phyloP scores from a whole-genome alignment of 2,888 invertebrate species.

The Dryadula phaetusa region DNA sequence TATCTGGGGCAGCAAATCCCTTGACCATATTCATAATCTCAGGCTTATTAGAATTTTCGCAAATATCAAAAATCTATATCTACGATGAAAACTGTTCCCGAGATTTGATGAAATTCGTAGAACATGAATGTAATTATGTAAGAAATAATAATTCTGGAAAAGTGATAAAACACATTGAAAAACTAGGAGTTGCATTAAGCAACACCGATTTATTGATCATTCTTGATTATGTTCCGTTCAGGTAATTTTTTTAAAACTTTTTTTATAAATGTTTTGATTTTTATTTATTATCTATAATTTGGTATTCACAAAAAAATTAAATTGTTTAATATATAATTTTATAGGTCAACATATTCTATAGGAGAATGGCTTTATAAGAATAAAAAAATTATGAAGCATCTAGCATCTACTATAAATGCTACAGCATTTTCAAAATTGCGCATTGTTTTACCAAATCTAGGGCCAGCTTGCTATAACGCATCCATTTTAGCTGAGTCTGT shows the following conservation, averaged over 20 bases:
- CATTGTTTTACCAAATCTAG: conserved; percentile 82
- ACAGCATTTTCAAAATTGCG: conserved; percentile 72
- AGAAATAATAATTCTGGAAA: conserved; percentile 58
- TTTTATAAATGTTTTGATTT: neutral
- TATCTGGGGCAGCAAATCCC: conserved; percentile 66
- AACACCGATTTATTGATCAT: conserved; percentile 81
- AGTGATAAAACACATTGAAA: conserved; percentile 69
- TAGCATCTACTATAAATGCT: conserved; percentile 79
- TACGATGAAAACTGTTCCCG: conserved; percentile 59
- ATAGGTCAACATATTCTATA: conserved; percentile 59
- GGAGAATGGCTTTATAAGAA: conserved; percentile 71
- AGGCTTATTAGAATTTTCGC: conserved; percentile 60
- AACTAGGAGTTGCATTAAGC: conserved; percentile 74
- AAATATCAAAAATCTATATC: conserved; percentile 66
- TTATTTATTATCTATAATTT: neutral
- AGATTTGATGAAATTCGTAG: conserved; percentile 63
- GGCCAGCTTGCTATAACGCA: conserved; percentile 85
- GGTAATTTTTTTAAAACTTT: conserved; percentile 55
- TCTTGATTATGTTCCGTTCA: conserved; percentile 73
- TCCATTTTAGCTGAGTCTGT: conserved; percentile 71
- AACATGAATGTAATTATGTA: conserved; percentile 66
- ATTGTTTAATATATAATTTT: conserved; percentile 41
- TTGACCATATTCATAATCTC: conserved; percentile 67
- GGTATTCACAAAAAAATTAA: neutral
- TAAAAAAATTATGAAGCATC: conserved; percentile 62